phyloP scores from a whole-genome alignment of 2,797 vertebrate species.

The Ispidina lecontei region DNA sequence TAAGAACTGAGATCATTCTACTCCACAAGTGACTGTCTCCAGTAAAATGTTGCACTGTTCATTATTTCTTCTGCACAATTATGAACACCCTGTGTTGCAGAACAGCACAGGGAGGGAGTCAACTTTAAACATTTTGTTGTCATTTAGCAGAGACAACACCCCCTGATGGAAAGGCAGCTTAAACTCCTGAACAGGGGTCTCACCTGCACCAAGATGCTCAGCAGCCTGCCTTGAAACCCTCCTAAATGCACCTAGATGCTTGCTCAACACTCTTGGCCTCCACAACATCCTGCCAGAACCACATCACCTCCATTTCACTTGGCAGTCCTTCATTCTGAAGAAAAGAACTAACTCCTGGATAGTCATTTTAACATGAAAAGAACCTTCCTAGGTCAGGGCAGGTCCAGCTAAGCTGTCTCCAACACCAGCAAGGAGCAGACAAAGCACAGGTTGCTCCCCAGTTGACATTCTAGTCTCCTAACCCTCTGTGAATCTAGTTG shows the following conservation, averaged over 20 bases:
- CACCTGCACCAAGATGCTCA: background rate
- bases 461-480: background rate
- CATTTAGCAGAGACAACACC: background rate
- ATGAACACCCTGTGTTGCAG: background rate
- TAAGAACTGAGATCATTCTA: background rate
- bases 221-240: background rate
- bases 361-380: background rate
- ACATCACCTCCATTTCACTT: background rate
- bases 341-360: rapidly evolving
- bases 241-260: background rate
- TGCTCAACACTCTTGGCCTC: background rate
- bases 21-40: background rate
- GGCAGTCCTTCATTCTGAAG: background rate
- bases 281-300: background rate
- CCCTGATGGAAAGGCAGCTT: background rate
- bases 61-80: background rate
- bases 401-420: background rate
- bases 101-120: rapidly evolving
- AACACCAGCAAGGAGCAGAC: background rate
- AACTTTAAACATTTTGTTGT: background rate
- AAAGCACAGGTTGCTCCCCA: background rate
- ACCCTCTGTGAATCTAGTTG: background rate
- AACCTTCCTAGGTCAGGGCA: background rate
- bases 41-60: background rate
- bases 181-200: background rate